Evolutionary conservation across 2,797 vertebrate genomes (phyloP), one percentile per base, ranked within the genome.

Genomic region (Thamnophis elegans): DNA sequence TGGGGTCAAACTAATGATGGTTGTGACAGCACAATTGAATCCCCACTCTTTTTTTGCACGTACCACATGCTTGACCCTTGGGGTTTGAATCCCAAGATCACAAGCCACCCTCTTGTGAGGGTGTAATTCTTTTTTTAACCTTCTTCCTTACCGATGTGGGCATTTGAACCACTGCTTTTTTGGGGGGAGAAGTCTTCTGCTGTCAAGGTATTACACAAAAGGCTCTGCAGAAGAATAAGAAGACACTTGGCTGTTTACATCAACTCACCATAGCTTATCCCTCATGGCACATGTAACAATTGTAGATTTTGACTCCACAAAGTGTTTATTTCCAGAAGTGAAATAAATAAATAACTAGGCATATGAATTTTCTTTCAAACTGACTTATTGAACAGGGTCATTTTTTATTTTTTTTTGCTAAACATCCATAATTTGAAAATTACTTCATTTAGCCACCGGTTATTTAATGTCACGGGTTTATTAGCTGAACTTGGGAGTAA

Each of bases 221-320:
- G 47, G 95, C 65, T 90, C 92, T 88, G 90, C 92, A 94, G 42
- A 54, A 0, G 28, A 91, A 91, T 28, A 36, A 90, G 92, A 97
- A 97, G 97, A 98, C 87, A 92, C 96, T 97, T 97, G 89, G 93
- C 94, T 97, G 94, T 94, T 96, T 97, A 94, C 96, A 97, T 96
- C 95, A 58, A 89, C 47, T 95, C 95, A 91, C 95, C 92, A 82
- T 53, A 93, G 91, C 94, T 96, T 95, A 97, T 97, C 95, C 93
- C 96, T 97, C 97, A 97, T 47, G 92, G 90, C 94, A 93, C 91
- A 94, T 94, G 93, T 92, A 95, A 94, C 96, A 95, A 96, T 94
- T 94, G 94, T 92, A 95, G 95, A 96, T 96, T 94, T 94, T 91
- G 85, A 93, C 36, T 92, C 91, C 62, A 93, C 95, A 94, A 94